phyloP scores from a whole-genome alignment of 92 coral and sea anemone species.

The Phenganax stokvisi region DNA sequence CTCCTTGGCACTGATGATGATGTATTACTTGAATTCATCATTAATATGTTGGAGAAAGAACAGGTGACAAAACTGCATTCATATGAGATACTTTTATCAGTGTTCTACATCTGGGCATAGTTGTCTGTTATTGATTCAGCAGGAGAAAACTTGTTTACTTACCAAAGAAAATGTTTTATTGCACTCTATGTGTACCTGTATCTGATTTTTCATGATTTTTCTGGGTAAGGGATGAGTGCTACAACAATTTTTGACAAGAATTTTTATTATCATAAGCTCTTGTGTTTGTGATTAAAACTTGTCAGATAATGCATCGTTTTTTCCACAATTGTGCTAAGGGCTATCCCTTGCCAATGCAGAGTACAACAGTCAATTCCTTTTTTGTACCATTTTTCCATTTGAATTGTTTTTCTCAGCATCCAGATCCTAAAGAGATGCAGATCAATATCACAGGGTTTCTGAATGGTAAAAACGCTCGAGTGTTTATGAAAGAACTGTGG shows the following conservation, averaged over 20 bases:
- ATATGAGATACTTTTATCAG: too few species aligned
- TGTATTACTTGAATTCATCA: conserved; percentile 79
- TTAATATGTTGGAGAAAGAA: conserved; percentile 90
- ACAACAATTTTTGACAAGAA: conserved; percentile 25
- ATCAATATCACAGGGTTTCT: conserved; percentile 91
- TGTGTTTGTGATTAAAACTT: conserved; percentile 16
- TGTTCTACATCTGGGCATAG: too few species aligned
- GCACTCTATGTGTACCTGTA: conserved; percentile 55
- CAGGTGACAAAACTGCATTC: conserved; percentile 49
- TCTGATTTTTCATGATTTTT: conserved; percentile 32
- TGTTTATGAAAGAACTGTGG: conserved; percentile 94
- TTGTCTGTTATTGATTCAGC: too few species aligned
- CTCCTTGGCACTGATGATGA: conserved; percentile 91
- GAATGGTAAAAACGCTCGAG: conserved; percentile 90
- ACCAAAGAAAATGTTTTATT: background rate
- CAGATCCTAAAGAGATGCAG: conserved; percentile 96
- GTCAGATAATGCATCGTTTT: too few species aligned
- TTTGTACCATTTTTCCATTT: too few species aligned
- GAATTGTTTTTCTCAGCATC: conserved; percentile 50
- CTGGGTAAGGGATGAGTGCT: conserved; percentile 54
- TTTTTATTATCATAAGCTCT: conserved; percentile 17
- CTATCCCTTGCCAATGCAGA: too few species aligned
- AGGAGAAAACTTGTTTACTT: too few species aligned
- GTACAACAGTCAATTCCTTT: too few species aligned
- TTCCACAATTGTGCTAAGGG: too few species aligned